Conservation (phyloP, 64 coral and sea anemone species). For the Orbicella faveolata region DNA sequence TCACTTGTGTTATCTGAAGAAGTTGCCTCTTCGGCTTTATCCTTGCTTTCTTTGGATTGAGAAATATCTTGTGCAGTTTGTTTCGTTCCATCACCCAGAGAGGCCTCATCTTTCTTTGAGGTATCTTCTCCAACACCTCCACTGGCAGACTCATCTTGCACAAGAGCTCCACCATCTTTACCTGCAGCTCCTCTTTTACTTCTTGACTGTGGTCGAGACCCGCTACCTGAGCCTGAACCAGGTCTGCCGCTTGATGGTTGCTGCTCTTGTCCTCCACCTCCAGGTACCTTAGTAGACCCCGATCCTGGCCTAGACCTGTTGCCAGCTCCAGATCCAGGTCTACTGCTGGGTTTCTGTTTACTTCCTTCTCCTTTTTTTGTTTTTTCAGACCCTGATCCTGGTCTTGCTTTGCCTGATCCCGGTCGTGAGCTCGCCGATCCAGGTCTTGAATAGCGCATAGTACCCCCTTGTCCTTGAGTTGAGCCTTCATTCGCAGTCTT, state of each 20-base stretch:
- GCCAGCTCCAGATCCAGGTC: conserved; percentile 1
- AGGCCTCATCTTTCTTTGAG: background rate
- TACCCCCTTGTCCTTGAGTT: background rate
- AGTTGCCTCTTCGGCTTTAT: background rate
- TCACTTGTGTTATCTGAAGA: background rate
- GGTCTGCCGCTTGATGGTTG: background rate
- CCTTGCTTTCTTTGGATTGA: too few species aligned
- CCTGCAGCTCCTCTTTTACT: background rate
- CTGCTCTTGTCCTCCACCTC: background rate
- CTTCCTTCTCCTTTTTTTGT: background rate
- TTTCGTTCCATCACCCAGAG: background rate
- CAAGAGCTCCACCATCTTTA: background rate
- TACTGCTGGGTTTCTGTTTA: conserved; percentile 8
- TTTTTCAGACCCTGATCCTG: conserved; percentile 10
- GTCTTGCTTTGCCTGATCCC: conserved; percentile 8
- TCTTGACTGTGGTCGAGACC: conserved; percentile 33
- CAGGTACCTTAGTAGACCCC: background rate
- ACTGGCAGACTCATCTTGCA: background rate
- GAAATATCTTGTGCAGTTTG: background rate
- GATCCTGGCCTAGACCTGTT: conserved; percentile 15
- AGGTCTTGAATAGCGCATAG: background rate
- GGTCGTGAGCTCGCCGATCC: background rate
- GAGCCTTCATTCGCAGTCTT: background rate
- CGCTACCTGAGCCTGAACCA: background rate
- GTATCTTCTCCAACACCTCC: background rate